Evolutionary conservation across 2,113 vertebrate species (phyloP).

Genomic region (Theristicus caerulescens): DNA sequence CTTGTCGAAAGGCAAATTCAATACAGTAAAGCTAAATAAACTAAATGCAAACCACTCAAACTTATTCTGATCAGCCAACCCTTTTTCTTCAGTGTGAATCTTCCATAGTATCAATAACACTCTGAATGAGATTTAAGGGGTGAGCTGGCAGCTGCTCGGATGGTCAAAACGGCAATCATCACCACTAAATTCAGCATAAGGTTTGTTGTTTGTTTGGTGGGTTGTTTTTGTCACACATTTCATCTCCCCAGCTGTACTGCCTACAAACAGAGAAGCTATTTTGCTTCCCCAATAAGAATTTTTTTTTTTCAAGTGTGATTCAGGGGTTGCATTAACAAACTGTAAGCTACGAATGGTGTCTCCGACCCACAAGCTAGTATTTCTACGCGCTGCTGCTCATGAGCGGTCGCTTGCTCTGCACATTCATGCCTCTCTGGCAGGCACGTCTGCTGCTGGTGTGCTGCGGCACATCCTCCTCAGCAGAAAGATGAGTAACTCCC

Average conservation of each 20-base stretch:
- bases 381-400: accelerated
- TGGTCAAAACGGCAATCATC: constrained; percentile 42
- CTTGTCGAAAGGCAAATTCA: not conserved
- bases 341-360: not conserved
- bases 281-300: not conserved
- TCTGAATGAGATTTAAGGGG: constrained; percentile 75
- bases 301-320: not conserved
- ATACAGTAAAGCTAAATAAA: not conserved
- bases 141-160: constrained; percentile 54
- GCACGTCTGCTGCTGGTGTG: not conserved
- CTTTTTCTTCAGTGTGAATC: constrained; percentile 58
- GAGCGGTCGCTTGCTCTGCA: accelerated
- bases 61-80: not conserved
- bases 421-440: not conserved
- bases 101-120: constrained; percentile 60
- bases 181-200: not conserved
- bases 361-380: not conserved
- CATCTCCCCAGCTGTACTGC: not conserved
- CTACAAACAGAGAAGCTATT: not conserved
- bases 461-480: not conserved
- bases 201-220: not conserved
- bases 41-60: not conserved
- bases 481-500: not conserved
- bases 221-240: not conserved
- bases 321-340: not conserved